Conservation (phyloP, 2,113 vertebrate genomes). For the Mesitornis unicolor region DNA sequence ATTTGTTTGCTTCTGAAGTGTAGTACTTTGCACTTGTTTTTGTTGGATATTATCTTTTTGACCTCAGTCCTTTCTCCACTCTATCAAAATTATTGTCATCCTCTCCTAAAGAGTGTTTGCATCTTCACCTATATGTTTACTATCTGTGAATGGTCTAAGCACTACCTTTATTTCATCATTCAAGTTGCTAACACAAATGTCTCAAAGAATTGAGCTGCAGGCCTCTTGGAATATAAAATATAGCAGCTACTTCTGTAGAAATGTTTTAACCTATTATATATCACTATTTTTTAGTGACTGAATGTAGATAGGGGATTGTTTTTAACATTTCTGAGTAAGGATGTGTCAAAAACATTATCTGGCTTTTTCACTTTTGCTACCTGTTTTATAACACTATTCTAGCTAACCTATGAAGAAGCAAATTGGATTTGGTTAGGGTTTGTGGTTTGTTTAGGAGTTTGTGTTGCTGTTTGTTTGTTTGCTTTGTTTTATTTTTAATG, state of each 20-base stretch:
- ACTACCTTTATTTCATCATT: not conserved
- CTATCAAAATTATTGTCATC: not conserved
- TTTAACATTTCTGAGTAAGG: not conserved
- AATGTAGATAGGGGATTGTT: not conserved
- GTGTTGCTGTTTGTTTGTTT: not conserved
- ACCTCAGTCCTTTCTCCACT: not conserved
- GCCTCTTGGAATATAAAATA: not conserved
- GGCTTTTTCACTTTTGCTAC: not conserved
- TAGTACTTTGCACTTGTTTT: no score
- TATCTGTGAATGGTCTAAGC: not conserved
- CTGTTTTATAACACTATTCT: not conserved
- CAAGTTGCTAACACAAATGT: not conserved
- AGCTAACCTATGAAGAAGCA: not conserved
- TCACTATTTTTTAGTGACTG: not conserved
- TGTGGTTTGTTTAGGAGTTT: rapidly evolving
- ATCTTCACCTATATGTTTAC: not conserved
- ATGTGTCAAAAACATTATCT: not conserved
- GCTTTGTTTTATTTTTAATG: not conserved
- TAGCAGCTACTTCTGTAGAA: not conserved
- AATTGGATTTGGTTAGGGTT: not conserved
- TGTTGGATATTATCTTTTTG: not conserved
- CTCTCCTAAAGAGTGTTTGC: not conserved
- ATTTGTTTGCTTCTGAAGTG: not conserved
- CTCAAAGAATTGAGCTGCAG: not conserved
- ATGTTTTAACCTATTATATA: not conserved